Percentiles rank a stretch among this genome's conserved stretches.
Evolutionary conservation across 2,113 vertebrate genomes (phyloP).

Genomic region (Eclectus roratus): DNA sequence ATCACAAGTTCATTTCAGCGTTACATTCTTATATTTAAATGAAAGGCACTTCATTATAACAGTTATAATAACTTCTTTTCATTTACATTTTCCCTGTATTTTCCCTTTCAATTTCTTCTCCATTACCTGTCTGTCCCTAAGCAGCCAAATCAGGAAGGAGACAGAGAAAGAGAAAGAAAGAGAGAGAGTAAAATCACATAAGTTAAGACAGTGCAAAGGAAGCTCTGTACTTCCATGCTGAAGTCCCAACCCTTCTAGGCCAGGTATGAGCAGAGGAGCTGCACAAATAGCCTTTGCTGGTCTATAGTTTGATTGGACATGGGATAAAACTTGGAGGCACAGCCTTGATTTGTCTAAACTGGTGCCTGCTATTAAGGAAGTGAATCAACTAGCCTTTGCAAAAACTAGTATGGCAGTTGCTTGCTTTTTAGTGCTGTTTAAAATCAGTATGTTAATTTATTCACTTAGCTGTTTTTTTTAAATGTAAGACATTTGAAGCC

Average conservation of each 20-base stretch:
- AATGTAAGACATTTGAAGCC: neutral
- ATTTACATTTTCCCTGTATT: constrained; percentile 98
- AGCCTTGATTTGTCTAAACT: neutral
- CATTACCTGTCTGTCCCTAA: constrained; percentile 94
- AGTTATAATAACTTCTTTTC: constrained; percentile 98
- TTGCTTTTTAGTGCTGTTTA: neutral
- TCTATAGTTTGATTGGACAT: neutral
- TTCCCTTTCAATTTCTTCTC: constrained; percentile 94
- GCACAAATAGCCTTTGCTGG: neutral
- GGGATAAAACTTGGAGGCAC: neutral
- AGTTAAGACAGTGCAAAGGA: constrained; percentile 65
- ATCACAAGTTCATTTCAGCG: constrained; percentile 97
- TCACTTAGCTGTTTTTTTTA: neutral
- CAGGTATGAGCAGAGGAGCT: neutral
- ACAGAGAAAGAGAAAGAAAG: constrained; percentile 68
- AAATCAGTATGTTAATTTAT: neutral
- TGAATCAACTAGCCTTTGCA: neutral
- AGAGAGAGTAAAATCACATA: constrained; percentile 52
- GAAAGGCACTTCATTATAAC: constrained; percentile 99
- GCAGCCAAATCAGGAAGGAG: constrained; percentile 81
- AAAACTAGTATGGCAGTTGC: neutral
- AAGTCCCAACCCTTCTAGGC: neutral
- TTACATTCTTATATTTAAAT: constrained; percentile 99
- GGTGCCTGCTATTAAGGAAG: neutral
- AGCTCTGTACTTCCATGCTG: neutral